These are phyloP conservation scores for Anaspis maculata DNA, from an alignment of 2,888 invertebrate species.

Conservation along the genomic window DNA sequence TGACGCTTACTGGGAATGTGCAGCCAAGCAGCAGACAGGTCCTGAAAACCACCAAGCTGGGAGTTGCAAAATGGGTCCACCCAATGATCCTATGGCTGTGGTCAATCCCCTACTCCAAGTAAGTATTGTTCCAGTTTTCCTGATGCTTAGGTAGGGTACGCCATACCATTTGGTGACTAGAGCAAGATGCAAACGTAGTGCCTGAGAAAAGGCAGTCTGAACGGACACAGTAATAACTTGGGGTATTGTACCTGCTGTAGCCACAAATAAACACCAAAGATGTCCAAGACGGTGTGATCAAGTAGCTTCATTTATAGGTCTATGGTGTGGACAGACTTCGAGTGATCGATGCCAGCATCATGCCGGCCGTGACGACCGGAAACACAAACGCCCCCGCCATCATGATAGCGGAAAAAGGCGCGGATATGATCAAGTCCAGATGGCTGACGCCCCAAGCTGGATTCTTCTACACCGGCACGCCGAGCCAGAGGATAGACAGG, in stretches of 20 bases:
- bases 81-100: constrained; percentile 48
- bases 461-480: constrained; percentile 33
- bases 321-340: constrained; percentile 57
- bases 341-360: constrained; percentile 62
- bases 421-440: constrained; percentile 56
- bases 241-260: no score
- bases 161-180: no score
- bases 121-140: constrained; percentile 7
- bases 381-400: constrained; percentile 63
- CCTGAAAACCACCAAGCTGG: constrained; percentile 60
- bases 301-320: constrained; percentile 45
- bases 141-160: no score
- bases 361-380: constrained; percentile 57
- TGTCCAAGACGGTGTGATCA: no score
- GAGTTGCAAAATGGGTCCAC: constrained; percentile 55
- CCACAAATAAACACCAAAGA: no score
- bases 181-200: no score
- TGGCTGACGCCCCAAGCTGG: constrained; percentile 46
- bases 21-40: constrained; percentile 49
- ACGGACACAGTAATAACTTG: no score
- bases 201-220: no score
- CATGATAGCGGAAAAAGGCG: constrained; percentile 60
- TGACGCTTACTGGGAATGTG: constrained; percentile 55
- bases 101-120: constrained; percentile 45
- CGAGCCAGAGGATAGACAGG: constrained; percentile 33